phyloP scores from a whole-genome alignment of 2,888 invertebrate genomes.

The Heliconius ethilla region DNA sequence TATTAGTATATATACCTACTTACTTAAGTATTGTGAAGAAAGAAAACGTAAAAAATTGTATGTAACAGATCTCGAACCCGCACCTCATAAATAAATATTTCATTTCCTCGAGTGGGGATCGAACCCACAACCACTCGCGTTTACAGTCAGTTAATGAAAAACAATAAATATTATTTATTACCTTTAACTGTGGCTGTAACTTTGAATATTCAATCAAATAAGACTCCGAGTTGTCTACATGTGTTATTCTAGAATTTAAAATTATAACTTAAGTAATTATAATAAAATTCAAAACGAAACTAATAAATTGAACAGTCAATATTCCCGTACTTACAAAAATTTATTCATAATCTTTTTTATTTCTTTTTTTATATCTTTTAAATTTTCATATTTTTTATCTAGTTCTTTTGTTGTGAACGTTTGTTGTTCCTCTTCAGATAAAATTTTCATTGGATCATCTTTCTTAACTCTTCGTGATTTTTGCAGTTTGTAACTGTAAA shows the following conservation, averaged over 20 bases:
- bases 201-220: conserved; percentile 34
- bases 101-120: too few relatives aligned
- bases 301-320: not conserved
- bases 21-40: too few relatives aligned
- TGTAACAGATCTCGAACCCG: too few relatives aligned
- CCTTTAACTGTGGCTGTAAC: conserved; percentile 7
- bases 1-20: too few relatives aligned
- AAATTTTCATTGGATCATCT: conserved; percentile 19
- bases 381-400: conserved; percentile 22
- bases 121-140: too few relatives aligned
- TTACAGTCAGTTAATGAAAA: not conserved
- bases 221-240: conserved; percentile 45
- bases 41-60: too few relatives aligned
- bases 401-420: not conserved
- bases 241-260: conserved; percentile 47
- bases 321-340: conserved; percentile 53
- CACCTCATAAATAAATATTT: too few relatives aligned
- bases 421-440: conserved; percentile 5
- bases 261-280: not conserved
- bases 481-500: not conserved
- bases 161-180: not conserved
- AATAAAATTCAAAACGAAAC: not conserved
- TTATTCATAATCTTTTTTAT: conserved; percentile 54
- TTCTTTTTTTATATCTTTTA: conserved; percentile 44
- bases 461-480: conserved; percentile 18